phyloP scores from a whole-genome alignment of 2,797 vertebrate species.

The Parauchenoglanis punctatus region DNA sequence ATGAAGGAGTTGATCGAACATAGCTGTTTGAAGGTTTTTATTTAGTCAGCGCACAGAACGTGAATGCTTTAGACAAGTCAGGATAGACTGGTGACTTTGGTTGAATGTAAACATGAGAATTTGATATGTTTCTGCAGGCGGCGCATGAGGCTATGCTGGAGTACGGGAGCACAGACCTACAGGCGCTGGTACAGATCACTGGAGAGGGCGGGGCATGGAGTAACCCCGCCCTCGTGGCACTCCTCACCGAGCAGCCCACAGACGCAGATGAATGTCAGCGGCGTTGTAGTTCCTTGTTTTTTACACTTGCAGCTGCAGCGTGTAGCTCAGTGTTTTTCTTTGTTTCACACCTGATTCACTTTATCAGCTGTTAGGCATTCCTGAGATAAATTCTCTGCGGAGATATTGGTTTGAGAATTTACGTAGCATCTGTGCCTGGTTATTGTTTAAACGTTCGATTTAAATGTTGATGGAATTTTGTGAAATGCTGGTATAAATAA shows the following conservation, averaged over 20 bases:
- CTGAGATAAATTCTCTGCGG: not conserved
- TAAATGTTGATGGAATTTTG: not conserved
- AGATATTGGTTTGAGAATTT: not conserved
- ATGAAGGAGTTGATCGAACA: not conserved
- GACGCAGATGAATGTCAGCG: slow-evolving; percentile 86
- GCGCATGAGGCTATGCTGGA: slow-evolving; percentile 89
- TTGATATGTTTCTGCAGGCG: slow-evolving; percentile 72
- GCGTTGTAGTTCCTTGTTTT: not conserved
- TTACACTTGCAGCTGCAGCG: not conserved
- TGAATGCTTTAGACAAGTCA: not conserved
- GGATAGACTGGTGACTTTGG: not conserved
- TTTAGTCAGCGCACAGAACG: not conserved
- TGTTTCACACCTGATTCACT: not conserved
- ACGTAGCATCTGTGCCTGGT: too few relatives aligned
- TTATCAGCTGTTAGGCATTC: not conserved
- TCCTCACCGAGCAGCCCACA: slow-evolving; percentile 88
- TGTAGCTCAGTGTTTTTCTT: not conserved
- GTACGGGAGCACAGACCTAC: slow-evolving; percentile 94
- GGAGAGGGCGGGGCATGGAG: slow-evolving; percentile 93
- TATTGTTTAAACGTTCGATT: not conserved
- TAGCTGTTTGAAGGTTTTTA: not conserved
- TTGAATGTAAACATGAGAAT: slow-evolving; percentile 3
- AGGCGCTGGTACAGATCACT: slow-evolving; percentile 89
- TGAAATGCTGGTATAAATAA: too few relatives aligned
- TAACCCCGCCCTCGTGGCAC: slow-evolving; percentile 87